Base-by-base conservation (phyloP, 2,797 vertebrate species). In the Gallinago nigripennis region DNA sequence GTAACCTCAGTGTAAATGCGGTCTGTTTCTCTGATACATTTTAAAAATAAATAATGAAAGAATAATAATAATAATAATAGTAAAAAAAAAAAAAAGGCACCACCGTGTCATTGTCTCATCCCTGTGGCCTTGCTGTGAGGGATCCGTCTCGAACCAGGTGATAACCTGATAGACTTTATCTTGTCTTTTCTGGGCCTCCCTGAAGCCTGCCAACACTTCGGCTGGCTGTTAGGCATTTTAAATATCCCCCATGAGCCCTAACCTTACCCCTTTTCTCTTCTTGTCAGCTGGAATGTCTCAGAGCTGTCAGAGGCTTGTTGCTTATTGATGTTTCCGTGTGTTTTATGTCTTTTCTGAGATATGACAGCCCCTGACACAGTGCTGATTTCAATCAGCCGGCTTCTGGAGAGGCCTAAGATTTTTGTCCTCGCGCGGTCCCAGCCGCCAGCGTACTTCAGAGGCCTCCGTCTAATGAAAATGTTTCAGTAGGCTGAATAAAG, bases 291-390 rank as follows among this genome's bases (percentile, higher is more conserved):
- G 97, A 98, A 98, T 98, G 98, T 98, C 98, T 98, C 98, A 97
- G 98, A 99, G 99, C 99, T 99, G 99, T 99, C 99, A 99, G 98
- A 97, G 98, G 99, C 99, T 99, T 99, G 99, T 99, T 99, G 99
- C 99, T 99, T 99, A 99, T 99, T 99, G 99, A 99, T 99, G 99
- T 99, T 99, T 99, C 98, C 98, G 98, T 98, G 99, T 99, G 99
- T 99, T 99, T 99, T 99, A 99, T 99, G 99, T 99, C 99, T 98
- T 98, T 97, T 98, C 98, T 98, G 98, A 99, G 99, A 99, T 99
- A 99, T 99, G 99, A 99, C 98, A 99, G 98, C 98, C 98, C 98
- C 97, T 99, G 99, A 99, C 99, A 99, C 98, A 97, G 98, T 97
- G 98, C 98, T 99, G 99, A 99, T 99, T 99, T 99, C 99, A 99